Evolutionary conservation across 2,888 invertebrate genomes (phyloP).

Genomic region (Leucoma salicis): DNA sequence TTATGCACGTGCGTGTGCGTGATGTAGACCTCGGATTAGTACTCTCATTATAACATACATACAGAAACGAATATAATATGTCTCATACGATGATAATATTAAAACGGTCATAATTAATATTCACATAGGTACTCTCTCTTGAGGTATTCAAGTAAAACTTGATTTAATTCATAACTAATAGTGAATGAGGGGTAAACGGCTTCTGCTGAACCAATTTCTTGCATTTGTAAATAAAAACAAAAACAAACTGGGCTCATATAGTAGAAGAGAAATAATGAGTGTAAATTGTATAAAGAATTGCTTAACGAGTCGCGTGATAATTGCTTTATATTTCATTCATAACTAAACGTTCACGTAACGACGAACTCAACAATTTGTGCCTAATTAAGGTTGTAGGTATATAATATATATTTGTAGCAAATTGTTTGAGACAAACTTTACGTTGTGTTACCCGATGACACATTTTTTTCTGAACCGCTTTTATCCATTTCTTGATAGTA

Average conservation of each 20-base stretch:
- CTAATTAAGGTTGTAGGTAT: not conserved
- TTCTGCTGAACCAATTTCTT: not conserved
- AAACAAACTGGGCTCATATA: conserved; percentile 1
- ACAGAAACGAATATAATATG: no score
- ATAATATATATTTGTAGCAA: not conserved
- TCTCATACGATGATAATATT: no score
- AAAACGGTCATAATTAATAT: no score
- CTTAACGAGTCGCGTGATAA: conserved; percentile 23
- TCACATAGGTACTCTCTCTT: no score
- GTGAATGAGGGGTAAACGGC: not conserved
- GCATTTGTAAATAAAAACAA: not conserved
- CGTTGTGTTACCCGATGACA: no score
- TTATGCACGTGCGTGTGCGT: no score
- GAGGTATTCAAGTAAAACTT: no score
- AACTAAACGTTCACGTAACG: conserved; percentile 10
- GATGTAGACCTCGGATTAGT: no score
- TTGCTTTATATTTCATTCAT: conserved; percentile 28
- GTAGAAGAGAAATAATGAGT: conserved; percentile 14
- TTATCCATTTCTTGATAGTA: no score
- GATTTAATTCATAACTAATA: not conserved
- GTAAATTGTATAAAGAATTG: conserved; percentile 17
- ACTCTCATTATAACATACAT: no score
- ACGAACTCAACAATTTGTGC: conserved; percentile 8
- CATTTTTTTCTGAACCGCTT: no score
- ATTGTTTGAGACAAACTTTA: conserved; percentile 1